A percentile compares a stretch with the other conserved stretches of the same genome.
These are phyloP conservation scores for Drosophila ananassae DNA, from an alignment of 1,140 invertebrate genomes.

Conservation along the genomic window DNA sequence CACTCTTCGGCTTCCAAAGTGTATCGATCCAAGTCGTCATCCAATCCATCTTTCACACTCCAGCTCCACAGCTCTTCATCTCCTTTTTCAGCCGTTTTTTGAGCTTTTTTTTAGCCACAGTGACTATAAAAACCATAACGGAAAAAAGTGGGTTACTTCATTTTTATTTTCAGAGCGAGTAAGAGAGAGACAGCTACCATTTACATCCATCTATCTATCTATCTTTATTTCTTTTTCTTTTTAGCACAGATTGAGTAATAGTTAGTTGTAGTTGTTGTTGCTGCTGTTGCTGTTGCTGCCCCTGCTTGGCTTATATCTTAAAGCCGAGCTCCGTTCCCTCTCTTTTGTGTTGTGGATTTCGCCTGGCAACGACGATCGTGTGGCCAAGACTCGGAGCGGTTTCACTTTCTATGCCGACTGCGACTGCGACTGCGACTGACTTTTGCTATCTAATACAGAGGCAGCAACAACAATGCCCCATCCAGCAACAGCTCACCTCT, in stretches of 20 bases:
- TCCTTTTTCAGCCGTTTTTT: not conserved
- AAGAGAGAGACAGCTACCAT: slow-evolving; percentile 22
- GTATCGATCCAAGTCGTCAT: slow-evolving; percentile 32
- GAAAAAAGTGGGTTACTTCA: slow-evolving; percentile 80
- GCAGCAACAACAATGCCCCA: slow-evolving; percentile 41
- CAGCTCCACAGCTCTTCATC: slow-evolving; percentile 27
- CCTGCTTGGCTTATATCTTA: slow-evolving; percentile 75
- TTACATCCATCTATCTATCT: slow-evolving; percentile 76
- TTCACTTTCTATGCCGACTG: slow-evolving; percentile 77
- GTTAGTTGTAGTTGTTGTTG: slow-evolving; percentile 51
- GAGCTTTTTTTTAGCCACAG: slow-evolving; percentile 24
- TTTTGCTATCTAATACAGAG: slow-evolving; percentile 74
- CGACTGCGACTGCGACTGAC: slow-evolving; percentile 58
- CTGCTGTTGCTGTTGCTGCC: not conserved
- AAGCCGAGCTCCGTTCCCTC: slow-evolving; percentile 64
- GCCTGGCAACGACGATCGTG: slow-evolving; percentile 67
- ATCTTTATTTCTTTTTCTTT: slow-evolving; percentile 66
- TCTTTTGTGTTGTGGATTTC: slow-evolving; percentile 29
- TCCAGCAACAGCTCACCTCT: slow-evolving; percentile 58
- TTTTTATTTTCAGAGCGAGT: slow-evolving; percentile 68
- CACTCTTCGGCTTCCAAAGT: slow-evolving; percentile 5
- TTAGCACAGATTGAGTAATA: slow-evolving; percentile 83
- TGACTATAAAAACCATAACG: slow-evolving; percentile 67
- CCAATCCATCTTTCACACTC: slow-evolving; percentile 70
- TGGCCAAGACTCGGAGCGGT: slow-evolving; percentile 67